A percentile compares a stretch with the other conserved stretches of the same genome.
Evolutionary conservation across 2,797 vertebrate species (phyloP).

Genomic region (Phaenicophaeus curvirostris): DNA sequence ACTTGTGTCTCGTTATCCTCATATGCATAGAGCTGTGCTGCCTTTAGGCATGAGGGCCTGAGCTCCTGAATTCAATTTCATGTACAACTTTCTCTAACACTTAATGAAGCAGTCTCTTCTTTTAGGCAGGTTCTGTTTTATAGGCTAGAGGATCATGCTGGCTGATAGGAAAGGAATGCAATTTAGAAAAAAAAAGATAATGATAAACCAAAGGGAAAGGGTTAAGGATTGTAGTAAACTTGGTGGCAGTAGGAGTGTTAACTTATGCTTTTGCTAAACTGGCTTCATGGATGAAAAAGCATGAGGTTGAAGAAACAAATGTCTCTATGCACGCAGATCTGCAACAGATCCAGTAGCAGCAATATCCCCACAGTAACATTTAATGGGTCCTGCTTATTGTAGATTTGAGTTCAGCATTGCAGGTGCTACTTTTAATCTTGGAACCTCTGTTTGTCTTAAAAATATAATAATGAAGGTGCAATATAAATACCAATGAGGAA

Average conservation of each 20-base stretch:
- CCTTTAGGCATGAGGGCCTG: not conserved
- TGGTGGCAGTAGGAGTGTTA: not conserved
- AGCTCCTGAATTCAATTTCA: constrained; percentile 4
- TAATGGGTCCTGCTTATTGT: not conserved
- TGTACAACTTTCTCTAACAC: not conserved
- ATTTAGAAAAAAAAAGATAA: not conserved
- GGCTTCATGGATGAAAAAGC: not conserved
- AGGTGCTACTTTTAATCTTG: not conserved
- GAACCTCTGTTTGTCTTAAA: not conserved
- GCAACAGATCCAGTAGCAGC: not conserved
- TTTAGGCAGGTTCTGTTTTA: not conserved
- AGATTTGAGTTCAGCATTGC: not conserved
- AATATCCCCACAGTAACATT: not conserved
- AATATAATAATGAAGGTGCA: not conserved
- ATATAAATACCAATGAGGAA: not conserved
- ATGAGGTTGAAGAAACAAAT: not conserved
- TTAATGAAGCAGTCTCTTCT: constrained; percentile 26
- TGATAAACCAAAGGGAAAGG: not conserved
- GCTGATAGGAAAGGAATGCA: constrained; percentile 6
- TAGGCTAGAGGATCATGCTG: not conserved
- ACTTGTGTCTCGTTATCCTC: not conserved
- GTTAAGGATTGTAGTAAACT: not conserved
- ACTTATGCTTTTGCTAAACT: not conserved
- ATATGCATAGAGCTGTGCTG: not conserved
- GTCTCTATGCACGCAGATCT: not conserved